Base-by-base conservation (phyloP, 2,888 invertebrate species). In the Meloe dianella region DNA sequence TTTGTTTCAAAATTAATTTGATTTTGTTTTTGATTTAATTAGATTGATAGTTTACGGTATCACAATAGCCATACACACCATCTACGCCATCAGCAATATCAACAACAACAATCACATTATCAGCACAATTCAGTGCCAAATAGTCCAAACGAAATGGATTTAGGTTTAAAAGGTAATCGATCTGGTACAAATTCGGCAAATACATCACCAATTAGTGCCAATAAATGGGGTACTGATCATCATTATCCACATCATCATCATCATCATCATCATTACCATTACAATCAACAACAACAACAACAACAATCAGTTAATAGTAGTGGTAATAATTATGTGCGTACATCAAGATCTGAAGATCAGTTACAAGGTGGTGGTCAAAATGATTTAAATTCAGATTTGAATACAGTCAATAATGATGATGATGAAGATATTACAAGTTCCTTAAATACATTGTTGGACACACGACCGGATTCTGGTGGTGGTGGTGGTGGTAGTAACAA, bases 351-450 rank as follows among this genome's bases (percentile, higher is more conserved):
- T 24, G 97, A 97, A 85, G 96, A 96, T 85, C 96, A 96, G 82
- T 85, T 97, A 72, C 94, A 95, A 85, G 88, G 90, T 78, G 38
- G 27, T 41, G 38, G 27, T 24, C 90, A 92, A 86, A 91, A 91
- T 84, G 91, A 89, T 67, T 61, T 73, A 24, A 66, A 71, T 61
- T 24, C 70, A 56, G 89, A 89, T 35, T 89, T 95, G 84, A 93
- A 93, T 79, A 91, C 94, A 70, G 94, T 95, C 73, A 93, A 93
- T 74, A 94, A 95, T 78, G 96, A 96, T 78, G 96, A 95, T 82
- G 96, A 95, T 82, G 96, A 96, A 83, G 95, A 95, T 83, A 91
- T 95, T 80, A 95, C 96, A 80, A 95, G 96, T 82, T 96, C 96
- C 71, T 87, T 97, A 70, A 96, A 97, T 85, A 95, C 95, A 69